Conservation (phyloP, 1,140 invertebrate species). For the Ceratosolen fusciceps region DNA sequence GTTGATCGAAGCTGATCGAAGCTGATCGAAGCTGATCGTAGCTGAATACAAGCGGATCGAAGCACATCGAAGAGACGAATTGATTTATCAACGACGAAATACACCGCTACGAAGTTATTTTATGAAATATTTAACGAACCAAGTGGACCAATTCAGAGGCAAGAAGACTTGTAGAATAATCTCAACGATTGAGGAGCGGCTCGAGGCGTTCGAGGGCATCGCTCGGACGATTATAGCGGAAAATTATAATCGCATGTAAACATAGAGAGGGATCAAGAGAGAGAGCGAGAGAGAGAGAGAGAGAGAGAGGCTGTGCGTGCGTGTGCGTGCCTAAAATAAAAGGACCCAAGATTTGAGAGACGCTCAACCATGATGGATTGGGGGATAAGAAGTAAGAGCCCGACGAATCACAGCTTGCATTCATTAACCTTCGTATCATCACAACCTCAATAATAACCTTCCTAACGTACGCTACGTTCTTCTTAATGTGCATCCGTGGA, state of each 20-base stretch:
- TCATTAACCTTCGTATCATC: slow-evolving; percentile 7
- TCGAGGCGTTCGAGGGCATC: neutral
- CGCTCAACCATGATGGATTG: slow-evolving; percentile 78
- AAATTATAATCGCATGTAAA: too few relatives aligned
- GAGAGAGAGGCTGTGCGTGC: too few relatives aligned
- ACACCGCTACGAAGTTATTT: neutral
- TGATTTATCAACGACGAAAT: neutral
- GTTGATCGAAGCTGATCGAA: too few relatives aligned
- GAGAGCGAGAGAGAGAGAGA: too few relatives aligned
- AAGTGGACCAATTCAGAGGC: slow-evolving; percentile 38
- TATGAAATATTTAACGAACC: neutral
- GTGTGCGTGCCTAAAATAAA: neutral
- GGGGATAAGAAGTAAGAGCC: slow-evolving; percentile 84
- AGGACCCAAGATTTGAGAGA: slow-evolving; percentile 18
- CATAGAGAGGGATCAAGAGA: too few relatives aligned
- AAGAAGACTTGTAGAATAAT: too few relatives aligned
- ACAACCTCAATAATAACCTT: neutral
- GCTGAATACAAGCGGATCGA: neutral
- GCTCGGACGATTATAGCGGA: too few relatives aligned
- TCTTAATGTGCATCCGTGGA: neutral
- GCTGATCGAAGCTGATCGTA: too few relatives aligned
- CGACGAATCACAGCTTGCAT: slow-evolving; percentile 38
- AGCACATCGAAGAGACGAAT: neutral
- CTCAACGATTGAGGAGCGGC: neutral
- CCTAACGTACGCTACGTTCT: neutral